phyloP scores from a whole-genome alignment of 2,797 vertebrate species.

The Danio aesculapii region DNA sequence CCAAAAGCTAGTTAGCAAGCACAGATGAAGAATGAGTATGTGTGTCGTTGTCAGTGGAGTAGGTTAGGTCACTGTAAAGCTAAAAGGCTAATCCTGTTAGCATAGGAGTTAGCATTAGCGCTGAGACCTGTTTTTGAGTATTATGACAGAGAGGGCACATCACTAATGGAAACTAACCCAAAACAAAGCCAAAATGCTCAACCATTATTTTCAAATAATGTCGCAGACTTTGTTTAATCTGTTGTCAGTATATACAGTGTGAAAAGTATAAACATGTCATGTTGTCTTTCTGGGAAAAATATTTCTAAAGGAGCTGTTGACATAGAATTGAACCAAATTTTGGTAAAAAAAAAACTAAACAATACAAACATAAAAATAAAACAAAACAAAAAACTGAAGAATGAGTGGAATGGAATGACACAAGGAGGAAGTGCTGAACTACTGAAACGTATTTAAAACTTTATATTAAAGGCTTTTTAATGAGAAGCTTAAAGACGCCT shows the following conservation, averaged over 20 bases:
- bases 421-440: too few relatives aligned
- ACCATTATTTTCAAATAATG: neutral
- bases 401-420: too few relatives aligned
- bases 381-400: too few relatives aligned
- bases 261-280: too few relatives aligned
- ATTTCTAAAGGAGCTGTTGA: too few relatives aligned
- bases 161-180: neutral
- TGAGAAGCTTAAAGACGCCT: too few relatives aligned
- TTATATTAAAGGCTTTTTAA: too few relatives aligned
- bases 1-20: neutral
- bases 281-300: too few relatives aligned
- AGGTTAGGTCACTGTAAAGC: conserved; percentile 19
- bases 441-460: too few relatives aligned
- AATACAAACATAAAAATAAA: too few relatives aligned
- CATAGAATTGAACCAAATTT: too few relatives aligned
- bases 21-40: neutral
- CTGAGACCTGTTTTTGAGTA: neutral
- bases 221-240: neutral
- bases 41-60: neutral
- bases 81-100: conserved; percentile 40
- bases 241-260: neutral
- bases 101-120: neutral
- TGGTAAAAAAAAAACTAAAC: too few relatives aligned
- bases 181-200: neutral
- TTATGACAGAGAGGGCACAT: neutral